Percentiles rank a stretch among this genome's conserved stretches.
Conservation (phyloP, 64 coral and sea anemone genomes). For the Hydrozoanthus tunicans region DNA sequence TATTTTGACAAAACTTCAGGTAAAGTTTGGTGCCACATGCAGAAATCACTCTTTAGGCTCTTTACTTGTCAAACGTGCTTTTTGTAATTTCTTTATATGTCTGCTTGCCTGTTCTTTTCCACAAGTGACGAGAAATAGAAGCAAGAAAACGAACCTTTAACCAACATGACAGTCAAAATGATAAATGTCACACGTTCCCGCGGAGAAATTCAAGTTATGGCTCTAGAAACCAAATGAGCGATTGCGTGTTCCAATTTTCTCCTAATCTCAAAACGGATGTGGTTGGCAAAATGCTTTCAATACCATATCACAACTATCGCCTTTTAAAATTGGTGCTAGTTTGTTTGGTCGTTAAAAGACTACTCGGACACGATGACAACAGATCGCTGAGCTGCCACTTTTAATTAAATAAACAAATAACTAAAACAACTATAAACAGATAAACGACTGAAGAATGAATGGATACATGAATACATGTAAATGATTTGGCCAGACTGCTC, state of each 20-base stretch:
- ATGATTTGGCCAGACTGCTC: too few species aligned
- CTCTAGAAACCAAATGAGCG: neutral
- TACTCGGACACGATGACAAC: too few species aligned
- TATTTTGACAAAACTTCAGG: neutral
- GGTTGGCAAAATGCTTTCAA: neutral
- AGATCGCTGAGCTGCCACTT: too few species aligned
- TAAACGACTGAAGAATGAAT: too few species aligned
- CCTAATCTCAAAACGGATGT: neutral
- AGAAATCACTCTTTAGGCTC: neutral
- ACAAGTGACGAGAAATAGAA: neutral
- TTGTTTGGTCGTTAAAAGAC: neutral
- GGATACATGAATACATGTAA: too few species aligned
- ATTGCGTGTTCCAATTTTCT: neutral
- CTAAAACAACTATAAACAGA: too few species aligned
- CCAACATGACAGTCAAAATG: neutral
- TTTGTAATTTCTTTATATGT: neutral
- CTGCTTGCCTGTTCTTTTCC: neutral
- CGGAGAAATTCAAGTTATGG: neutral
- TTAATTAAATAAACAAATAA: too few species aligned
- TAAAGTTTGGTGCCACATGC: neutral
- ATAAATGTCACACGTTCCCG: neutral
- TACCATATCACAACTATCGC: neutral
- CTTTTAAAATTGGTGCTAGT: conserved; percentile 9
- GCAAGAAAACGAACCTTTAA: neutral
- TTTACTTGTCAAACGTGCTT: too few species aligned